These are phyloP conservation scores for Pedicia rivosa DNA, from an alignment of 2,888 invertebrate genomes.

Conservation along the genomic window DNA sequence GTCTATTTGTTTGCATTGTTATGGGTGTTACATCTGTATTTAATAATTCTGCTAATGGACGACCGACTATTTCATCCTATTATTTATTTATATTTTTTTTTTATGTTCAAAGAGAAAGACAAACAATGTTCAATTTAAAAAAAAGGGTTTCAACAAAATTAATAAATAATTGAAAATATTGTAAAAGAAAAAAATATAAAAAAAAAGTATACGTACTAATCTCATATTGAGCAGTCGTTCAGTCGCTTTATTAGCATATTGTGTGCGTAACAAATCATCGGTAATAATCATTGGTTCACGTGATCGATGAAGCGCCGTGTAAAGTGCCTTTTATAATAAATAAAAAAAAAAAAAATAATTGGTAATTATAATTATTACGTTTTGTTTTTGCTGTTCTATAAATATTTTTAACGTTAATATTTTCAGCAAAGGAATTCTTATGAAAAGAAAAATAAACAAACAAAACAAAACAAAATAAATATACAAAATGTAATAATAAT, in stretches of 20 bases:
- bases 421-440: no score
- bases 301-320: conserved; percentile 73
- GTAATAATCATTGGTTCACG: conserved; percentile 78
- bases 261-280: conserved; percentile 65
- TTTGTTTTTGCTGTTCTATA: no score
- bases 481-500: no score
- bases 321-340: conserved; percentile 47
- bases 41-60: conserved; percentile 28
- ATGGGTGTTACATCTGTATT: conserved; percentile 34
- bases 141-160: no score
- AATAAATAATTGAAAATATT: not conserved
- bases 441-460: no score
- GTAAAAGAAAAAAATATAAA: conserved; percentile 28
- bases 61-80: conserved; percentile 30
- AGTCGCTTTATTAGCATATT: conserved; percentile 79
- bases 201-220: conserved; percentile 33
- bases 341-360: conserved; percentile 8
- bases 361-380: not conserved
- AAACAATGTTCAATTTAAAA: no score
- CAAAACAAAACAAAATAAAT: no score
- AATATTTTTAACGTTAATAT: no score
- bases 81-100: no score
- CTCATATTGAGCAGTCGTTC: conserved; percentile 62
- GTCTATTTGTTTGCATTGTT: conserved; percentile 43
- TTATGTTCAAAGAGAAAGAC: not conserved